Evolutionary conservation across 2,888 invertebrate species (phyloP), one percentile per base, ranked within the genome.

Genomic region (Ctena decussata): DNA sequence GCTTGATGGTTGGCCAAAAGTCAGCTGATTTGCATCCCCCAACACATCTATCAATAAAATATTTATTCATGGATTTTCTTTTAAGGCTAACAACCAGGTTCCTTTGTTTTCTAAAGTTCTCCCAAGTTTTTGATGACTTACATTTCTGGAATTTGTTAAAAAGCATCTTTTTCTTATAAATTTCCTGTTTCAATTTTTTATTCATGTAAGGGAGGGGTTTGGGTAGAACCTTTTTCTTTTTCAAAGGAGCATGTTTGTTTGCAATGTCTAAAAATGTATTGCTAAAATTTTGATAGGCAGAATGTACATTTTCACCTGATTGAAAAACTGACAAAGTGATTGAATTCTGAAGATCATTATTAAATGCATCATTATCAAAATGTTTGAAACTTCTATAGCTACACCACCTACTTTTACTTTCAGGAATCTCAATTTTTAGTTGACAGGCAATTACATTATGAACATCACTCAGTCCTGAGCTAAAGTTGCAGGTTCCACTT

Each of bases 101-200:
- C 44, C 72, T n/a, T n/a, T 49, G 49, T 21, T 21, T 49, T 21
- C 21, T 21, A 49, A 18, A 41, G 3, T 5, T 24, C 21, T 82
- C 49, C 70, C 71, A 82, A 27, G 30, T 60, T 57, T 72, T 82
- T 41, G 70, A 77, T 60, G 44, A 57, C 44, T 72, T 77, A 35
- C 69, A 60, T 21, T 18, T 60, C 30, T 18, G 21, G 8, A 27
- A 18, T 60, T 21, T 18, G 27, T 21, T 60, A 21, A 12, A 60
- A 27, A 24, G 15, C 35, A 39, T n/a, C 1, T 60, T 71, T 32
- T 37, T 85, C 78, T 32, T 85, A 80, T 24, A 81, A 75, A 78
- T 78, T 74, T 78, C 78, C 76, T 0, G 77, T 24, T 3, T 80
- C n/a, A 44, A 44, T 18, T 44, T 44, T 44, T 44, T 44, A 12